These are phyloP conservation scores for Hystrix brachyura DNA, from an alignment of 2,113 vertebrate species.

Conservation along the genomic window DNA sequence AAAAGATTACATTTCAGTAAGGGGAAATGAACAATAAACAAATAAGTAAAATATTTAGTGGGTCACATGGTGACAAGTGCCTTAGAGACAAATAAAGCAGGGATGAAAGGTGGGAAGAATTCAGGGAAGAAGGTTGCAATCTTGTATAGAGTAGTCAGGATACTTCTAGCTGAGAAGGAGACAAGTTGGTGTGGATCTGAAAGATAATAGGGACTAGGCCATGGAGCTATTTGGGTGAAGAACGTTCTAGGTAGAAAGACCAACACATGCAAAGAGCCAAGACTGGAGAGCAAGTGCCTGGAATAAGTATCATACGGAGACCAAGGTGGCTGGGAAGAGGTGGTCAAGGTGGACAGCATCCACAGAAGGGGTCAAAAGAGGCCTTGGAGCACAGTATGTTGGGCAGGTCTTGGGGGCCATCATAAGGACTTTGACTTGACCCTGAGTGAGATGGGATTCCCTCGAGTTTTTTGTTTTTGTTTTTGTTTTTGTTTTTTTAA, in stretches of 20 bases:
- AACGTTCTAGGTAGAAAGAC: neutral
- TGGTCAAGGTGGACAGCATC: neutral
- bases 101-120: neutral
- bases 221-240: neutral
- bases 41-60: slow-evolving; percentile 16
- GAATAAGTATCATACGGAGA: neutral
- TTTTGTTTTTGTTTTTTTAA: no score
- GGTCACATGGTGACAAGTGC: neutral
- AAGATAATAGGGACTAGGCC: neutral
- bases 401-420: neutral
- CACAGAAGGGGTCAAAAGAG: neutral
- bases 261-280: neutral
- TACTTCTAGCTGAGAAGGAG: neutral
- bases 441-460: neutral
- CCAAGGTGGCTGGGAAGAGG: neutral
- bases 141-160: neutral
- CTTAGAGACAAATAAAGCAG: neutral
- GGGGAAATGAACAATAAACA: neutral
- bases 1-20: neutral
- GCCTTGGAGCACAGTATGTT: neutral
- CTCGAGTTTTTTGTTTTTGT: no score
- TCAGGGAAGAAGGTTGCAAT: neutral
- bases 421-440: neutral
- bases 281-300: neutral
- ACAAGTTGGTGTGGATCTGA: neutral